Conservation (phyloP, 2,113 vertebrate species). For the Cygnus buccinator region DNA sequence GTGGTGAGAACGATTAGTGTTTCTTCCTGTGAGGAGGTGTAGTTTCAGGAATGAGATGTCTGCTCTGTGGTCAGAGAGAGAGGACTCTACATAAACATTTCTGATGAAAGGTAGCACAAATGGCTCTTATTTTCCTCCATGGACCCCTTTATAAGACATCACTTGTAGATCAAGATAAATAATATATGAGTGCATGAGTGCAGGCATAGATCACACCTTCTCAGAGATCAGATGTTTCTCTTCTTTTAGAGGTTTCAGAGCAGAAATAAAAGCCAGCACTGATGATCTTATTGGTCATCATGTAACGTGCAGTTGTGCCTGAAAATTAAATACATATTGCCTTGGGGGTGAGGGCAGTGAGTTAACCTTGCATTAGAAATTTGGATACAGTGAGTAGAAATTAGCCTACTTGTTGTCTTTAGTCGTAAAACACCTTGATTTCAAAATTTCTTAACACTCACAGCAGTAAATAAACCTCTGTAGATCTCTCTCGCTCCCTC, state of each 20-base stretch:
- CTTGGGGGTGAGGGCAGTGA: background rate
- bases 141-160: background rate
- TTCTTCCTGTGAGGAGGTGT: constrained; percentile 35
- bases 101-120: constrained; percentile 48
- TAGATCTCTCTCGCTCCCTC: background rate
- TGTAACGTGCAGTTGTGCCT: background rate
- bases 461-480: constrained; percentile 2
- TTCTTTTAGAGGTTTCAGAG: constrained; percentile 29
- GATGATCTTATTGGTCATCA: background rate
- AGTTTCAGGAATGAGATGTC: constrained; percentile 48
- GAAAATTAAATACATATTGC: constrained; percentile 34
- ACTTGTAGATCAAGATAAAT: constrained; percentile 57
- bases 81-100: background rate
- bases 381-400: constrained; percentile 2
- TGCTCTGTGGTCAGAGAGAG: constrained; percentile 28
- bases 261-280: background rate
- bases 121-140: constrained; percentile 42
- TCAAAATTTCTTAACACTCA: background rate
- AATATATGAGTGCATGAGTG: constrained; percentile 47
- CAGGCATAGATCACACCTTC: constrained; percentile 52
- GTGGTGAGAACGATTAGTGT: background rate
- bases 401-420: background rate
- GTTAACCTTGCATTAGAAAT: constrained; percentile 20
- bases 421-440: background rate
- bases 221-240: constrained; percentile 34